Evolutionary conservation across 2,113 vertebrate genomes (phyloP), one percentile per base, ranked within the genome.

Genomic region (Pampusana beccarii): DNA sequence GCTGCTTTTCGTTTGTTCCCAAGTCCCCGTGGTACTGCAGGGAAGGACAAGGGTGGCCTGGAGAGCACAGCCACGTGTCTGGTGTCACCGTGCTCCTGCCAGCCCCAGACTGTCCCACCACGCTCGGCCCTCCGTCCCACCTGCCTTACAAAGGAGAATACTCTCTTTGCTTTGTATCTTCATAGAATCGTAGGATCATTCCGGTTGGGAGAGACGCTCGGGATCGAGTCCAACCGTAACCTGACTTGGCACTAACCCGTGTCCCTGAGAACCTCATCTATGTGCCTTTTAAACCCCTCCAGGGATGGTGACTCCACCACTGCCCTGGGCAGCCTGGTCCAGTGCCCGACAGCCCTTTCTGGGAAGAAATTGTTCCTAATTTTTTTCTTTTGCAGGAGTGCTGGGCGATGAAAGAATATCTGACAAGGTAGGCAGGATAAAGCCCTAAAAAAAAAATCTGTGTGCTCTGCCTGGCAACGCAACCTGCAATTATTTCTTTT

Each of bases 1-100:
- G 44, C 95, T 88, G 81, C 36, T 92, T 97, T 96, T 88, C 34
- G 95, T 95, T 53, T 53, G 5, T 48, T 56, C 26, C 71, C 46
- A 62, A 5, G 54, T 53, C 20, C 24, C 13, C 8, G 3, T 1
- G n/a, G 64, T 7, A 3, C 19, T 46, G 36, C 34, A 46, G 40
- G 48, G 61, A 31, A 56, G 50, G 74, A 54, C 3, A 5, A 18
- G 13, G 5, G 42, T 18, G 72, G 18, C 24, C 16, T 36, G 56
- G 29, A 58, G 61, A 40, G 61, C 65, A 34, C 6, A n/a, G 75
- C 54, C 24, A 5, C 16, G 29, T 18, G 19, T 46, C 50, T 51
- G 50, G 23, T 51, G 50, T 50, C 24, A 25, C 46, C 46, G 46
- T 10, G 20, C 34, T 36, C n/a, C 67, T 29, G 33, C n/a, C 50